phyloP scores from a whole-genome alignment of 2,113 vertebrate species.

The Vulpes lagopus region DNA sequence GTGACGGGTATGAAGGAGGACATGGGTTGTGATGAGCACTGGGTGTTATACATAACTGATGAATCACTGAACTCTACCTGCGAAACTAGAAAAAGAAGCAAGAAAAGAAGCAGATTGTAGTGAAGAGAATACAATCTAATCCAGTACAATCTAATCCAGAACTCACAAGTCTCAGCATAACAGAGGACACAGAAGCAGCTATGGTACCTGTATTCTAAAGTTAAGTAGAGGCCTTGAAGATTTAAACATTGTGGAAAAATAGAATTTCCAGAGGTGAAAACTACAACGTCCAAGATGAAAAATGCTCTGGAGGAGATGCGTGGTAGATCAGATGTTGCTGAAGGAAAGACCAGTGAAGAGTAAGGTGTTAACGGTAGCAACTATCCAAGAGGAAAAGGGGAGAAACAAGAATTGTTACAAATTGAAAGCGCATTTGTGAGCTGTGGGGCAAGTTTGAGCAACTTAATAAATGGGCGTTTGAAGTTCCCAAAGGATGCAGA shows the following conservation, averaged over 20 bases:
- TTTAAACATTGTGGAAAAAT: background rate
- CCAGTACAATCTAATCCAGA: background rate
- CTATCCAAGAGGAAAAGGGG: background rate
- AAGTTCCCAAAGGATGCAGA: background rate
- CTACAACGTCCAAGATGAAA: background rate
- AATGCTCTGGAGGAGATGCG: no score
- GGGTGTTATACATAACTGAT: background rate
- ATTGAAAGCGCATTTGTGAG: background rate
- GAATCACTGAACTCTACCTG: background rate
- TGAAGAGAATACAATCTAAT: no score
- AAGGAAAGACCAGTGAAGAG: fast-evolving
- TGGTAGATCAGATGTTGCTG: fast-evolving
- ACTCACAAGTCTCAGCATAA: fast-evolving
- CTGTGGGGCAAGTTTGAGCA: fast-evolving
- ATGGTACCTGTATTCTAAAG: no score
- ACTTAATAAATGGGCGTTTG: background rate
- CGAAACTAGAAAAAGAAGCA: background rate
- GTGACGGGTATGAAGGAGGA: no score
- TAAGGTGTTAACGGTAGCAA: fast-evolving
- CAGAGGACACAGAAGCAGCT: fast-evolving
- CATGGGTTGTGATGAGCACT: background rate
- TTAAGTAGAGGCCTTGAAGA: background rate
- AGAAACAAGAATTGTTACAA: background rate
- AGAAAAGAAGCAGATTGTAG: background rate
- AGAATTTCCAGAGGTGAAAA: background rate